Base-by-base conservation (phyloP, 2,797 vertebrate genomes). In the Eleutherodactylus coqui region DNA sequence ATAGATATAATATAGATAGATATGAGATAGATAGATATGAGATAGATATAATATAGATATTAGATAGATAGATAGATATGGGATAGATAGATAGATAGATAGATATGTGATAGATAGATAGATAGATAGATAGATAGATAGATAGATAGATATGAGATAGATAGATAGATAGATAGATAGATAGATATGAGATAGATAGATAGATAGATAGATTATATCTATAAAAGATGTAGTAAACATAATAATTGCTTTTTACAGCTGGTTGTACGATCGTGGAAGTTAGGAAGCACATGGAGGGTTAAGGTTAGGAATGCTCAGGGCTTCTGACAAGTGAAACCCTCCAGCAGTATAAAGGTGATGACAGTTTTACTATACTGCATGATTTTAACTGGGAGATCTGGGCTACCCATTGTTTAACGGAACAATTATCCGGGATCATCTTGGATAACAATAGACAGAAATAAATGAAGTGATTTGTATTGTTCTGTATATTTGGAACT, bases 401-500 rank as follows among this genome's bases (percentile, higher is more conserved):
- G 41, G 51, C 32, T 81, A 58, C 73, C 78, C 51, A 75, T 75
- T 75, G 27, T 81, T 75, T 36, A 24, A 36, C 3, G 9, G 41
- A 73, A 34, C 53, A 62, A 49, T 64, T 75, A 62, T 81, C 67
- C 41, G 36, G 78, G 49, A 81, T 60, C 58, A 75, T 86, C 69
- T 81, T 62, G 77, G 84, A 85, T 55, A 58, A 75, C 21, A 55
- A 34, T 1, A 58, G 69, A 75, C 69, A 62, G 67, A 72, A 79
- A 80, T 79, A 85, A 85, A 85, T 73, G 47, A 75, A 86, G 64
- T 86, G 78, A 75, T 80, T 80, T 86, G 84, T 81, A 36, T 80
- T 73, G 43, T 49, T 79, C 47, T 32, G 49, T 49, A 13, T 16
- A n/a, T 36, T 76, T 51, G 84, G 77, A 85, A 73, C 67, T 36